Evolutionary conservation across 2,888 invertebrate species (phyloP).

Genomic region (Diplazon laetatorius): DNA sequence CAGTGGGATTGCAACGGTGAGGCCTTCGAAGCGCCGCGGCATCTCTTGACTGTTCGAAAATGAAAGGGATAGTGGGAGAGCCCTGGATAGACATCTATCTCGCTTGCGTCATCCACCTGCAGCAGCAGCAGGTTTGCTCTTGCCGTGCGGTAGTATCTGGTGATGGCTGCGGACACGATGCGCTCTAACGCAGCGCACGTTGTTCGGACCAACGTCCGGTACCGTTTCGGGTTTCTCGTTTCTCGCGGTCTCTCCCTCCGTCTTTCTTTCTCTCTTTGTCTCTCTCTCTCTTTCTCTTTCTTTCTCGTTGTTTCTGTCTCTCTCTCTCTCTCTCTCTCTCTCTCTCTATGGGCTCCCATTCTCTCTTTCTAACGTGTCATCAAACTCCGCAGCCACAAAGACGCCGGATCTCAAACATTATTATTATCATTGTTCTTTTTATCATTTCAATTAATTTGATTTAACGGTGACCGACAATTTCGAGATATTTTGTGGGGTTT

Average conservation of each 20-base stretch:
- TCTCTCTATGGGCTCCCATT: neutral
- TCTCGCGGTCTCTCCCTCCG: slow-evolving; percentile 31
- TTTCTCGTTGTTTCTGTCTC: neutral
- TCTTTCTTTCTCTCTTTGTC: neutral
- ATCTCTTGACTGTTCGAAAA: slow-evolving; percentile 61
- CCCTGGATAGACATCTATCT: slow-evolving; percentile 59
- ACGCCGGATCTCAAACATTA: neutral
- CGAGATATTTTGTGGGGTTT: no score
- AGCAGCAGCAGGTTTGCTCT: slow-evolving; percentile 27
- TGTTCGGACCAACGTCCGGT: slow-evolving; percentile 47
- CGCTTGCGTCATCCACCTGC: slow-evolving; percentile 69
- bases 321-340: neutral
- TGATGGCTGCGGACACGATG: slow-evolving; percentile 45
- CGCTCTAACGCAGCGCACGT: slow-evolving; percentile 46
- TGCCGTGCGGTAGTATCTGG: slow-evolving; percentile 34
- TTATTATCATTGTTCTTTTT: no score
- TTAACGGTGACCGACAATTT: no score
- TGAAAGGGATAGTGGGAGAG: slow-evolving; percentile 61
- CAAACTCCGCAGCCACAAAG: neutral
- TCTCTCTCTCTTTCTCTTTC: neutral
- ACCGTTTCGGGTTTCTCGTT: slow-evolving; percentile 62
- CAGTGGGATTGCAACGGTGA: slow-evolving; percentile 45
- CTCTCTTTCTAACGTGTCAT: neutral
- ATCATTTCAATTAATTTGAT: no score
- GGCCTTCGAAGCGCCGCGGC: slow-evolving; percentile 55